Base-by-base conservation (phyloP, 2,797 vertebrate genomes). In the Antrozous pallidus region DNA sequence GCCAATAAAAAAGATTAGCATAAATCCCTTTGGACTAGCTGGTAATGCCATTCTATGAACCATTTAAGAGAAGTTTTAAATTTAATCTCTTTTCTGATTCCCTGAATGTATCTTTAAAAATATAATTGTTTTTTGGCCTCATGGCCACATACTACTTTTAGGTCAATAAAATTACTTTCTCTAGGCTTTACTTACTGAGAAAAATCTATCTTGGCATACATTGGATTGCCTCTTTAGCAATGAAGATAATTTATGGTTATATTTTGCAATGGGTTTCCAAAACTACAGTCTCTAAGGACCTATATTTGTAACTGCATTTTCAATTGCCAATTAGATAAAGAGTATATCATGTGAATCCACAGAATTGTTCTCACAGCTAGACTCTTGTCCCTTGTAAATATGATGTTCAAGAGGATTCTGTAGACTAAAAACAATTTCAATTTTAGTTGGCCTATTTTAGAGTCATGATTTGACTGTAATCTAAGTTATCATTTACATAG, bases 261-360 rank as follows among this genome's bases (percentile, higher is more conserved):
- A 79, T 90, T 96, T 95, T 96, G 49, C 80, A 95, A 33, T 90
- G 74, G 22, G 13, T 88, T 95, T 89, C 79, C 56, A 88, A 96
- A 96, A 93, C 17, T 56, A 47, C 8, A 63, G 2, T 95, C 95
- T 91, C 89, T n/a, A 90, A 83, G 88, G 91, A 97, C 67, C 45
- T 79, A 26, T 90, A 67, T 94, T 87, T 93, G 70, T 93, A 90
- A 95, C 67, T 77, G 51, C 26, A 47, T 90, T 97, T 92, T 88
- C 78, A 94, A 36, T 89, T 93, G 78, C 56, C 73, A 90, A 61
- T 97, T 96, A 96, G 84, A 83, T 90, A 88, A 93, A 88, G 49
- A 96, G 45, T 83, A 31, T 90, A 78, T 95, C 87, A 95, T 96
- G 95, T 97, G 97, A 96, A 97, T 84, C 90, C 93, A 94, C 74